A percentile compares a stretch with the other conserved stretches of the same genome.
phyloP scores from a whole-genome alignment of 1,140 invertebrate genomes.

The Eubasilissa regina region DNA sequence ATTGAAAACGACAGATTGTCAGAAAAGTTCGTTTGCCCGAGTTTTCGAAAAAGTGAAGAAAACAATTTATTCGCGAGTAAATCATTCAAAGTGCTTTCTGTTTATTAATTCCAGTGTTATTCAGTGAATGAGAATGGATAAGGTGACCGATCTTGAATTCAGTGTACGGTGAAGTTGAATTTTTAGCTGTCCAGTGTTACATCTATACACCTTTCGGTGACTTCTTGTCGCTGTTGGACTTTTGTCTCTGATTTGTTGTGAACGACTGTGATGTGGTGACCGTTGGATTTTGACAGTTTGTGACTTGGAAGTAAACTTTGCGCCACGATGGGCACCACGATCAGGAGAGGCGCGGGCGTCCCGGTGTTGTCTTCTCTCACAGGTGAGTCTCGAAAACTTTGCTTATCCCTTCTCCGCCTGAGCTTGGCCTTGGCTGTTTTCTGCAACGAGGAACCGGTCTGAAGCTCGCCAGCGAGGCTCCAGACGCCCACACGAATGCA shows the following conservation, averaged over 20 bases:
- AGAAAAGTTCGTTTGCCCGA: not conserved
- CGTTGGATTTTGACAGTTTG: conserved; percentile 38
- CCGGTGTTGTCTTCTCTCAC: not conserved
- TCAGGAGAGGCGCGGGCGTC: not conserved
- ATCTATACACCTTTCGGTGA: conserved; percentile 14
- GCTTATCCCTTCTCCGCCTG: conserved; percentile 8
- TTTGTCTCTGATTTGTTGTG: conserved; percentile 5
- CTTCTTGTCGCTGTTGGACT: conserved; percentile 1
- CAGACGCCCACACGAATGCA: conserved; percentile 30
- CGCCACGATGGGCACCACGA: conserved; percentile 11
- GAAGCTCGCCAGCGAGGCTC: not conserved
- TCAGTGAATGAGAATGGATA: conserved; percentile 45
- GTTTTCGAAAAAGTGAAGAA: conserved; percentile 15
- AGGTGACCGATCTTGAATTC: conserved; percentile 41
- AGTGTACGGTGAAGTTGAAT: conserved; percentile 32
- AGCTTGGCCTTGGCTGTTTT: conserved; percentile 6
- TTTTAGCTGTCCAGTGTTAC: conserved; percentile 18
- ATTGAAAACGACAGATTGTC: not conserved
- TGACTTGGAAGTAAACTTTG: conserved; percentile 6
- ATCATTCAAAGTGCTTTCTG: conserved; percentile 33
- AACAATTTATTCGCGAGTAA: conserved; percentile 28
- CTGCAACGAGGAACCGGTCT: conserved; percentile 14
- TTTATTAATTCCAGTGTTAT: conserved; percentile 1
- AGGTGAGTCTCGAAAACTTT: conserved; percentile 16
- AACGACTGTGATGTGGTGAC: conserved; percentile 42